phyloP scores from a whole-genome alignment of 1,140 invertebrate species.

The Lycorma delicatula region DNA sequence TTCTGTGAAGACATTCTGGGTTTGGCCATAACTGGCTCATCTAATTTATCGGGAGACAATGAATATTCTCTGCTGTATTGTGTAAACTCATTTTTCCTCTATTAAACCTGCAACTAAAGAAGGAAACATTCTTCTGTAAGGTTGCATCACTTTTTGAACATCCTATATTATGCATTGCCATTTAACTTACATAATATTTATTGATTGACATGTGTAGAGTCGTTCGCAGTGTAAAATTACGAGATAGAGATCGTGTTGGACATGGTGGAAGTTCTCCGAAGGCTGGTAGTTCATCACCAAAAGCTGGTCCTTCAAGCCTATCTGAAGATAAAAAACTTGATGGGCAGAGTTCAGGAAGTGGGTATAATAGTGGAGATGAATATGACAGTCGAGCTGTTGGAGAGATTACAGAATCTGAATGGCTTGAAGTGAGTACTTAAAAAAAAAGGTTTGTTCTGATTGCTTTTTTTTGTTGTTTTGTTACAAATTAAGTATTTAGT shows the following conservation, averaged over 20 bases:
- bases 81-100: background rate
- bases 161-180: background rate
- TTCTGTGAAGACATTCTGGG: too few relatives aligned
- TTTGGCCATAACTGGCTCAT: background rate
- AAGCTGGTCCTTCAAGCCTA: conserved; percentile 39
- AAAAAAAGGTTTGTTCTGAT: too few relatives aligned
- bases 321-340: conserved; percentile 27
- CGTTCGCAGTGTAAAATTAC: conserved; percentile 38
- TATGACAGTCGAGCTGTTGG: conserved; percentile 49
- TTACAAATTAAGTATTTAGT: too few relatives aligned
- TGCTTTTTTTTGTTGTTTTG: too few relatives aligned
- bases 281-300: conserved; percentile 23
- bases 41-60: background rate
- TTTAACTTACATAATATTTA: conserved; percentile 26
- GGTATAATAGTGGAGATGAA: conserved; percentile 72
- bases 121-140: background rate
- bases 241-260: conserved; percentile 31
- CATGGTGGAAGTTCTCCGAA: conserved; percentile 24
- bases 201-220: too few relatives aligned
- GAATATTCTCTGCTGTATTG: background rate
- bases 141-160: background rate
- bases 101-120: background rate
- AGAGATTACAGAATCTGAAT: conserved; percentile 48
- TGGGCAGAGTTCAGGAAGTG: conserved; percentile 32
- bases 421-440: conserved; percentile 54